Conservation (phyloP, 2,797 vertebrate species). For the Remorina albescens region DNA sequence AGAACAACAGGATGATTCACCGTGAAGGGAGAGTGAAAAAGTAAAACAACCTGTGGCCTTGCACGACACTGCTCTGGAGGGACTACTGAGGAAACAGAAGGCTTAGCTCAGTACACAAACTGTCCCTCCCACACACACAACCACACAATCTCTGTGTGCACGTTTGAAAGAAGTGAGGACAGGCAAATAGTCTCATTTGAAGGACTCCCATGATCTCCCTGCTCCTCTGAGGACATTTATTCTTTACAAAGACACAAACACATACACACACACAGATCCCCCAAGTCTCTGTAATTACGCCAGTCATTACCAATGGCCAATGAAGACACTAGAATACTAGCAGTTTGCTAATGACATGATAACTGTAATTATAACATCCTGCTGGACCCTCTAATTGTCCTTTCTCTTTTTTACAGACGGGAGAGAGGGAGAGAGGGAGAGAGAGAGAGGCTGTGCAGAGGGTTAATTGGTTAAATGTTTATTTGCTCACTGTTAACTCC, state of each 20-base stretch:
- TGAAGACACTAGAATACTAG: constrained; percentile 73
- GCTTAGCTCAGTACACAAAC: constrained; percentile 7
- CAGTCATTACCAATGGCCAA: constrained; percentile 75
- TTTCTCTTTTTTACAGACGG: constrained; percentile 60
- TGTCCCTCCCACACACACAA: constrained; percentile 28
- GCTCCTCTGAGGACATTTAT: constrained; percentile 46
- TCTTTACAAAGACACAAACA: constrained; percentile 28
- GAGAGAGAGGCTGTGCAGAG: constrained; percentile 34
- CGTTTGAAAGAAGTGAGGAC: constrained; percentile 29
- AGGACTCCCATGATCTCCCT: constrained; percentile 49
- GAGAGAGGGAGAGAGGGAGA: constrained; percentile 23
- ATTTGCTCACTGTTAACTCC: constrained; percentile 50
- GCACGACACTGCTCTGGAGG: constrained; percentile 55
- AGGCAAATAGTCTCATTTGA: constrained; percentile 56
- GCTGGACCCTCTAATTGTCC: constrained; percentile 77
- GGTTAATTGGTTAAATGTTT: constrained; percentile 72
- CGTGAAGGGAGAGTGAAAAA: constrained; percentile 66
- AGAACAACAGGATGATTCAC: constrained; percentile 78
- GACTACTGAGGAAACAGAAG: constrained; percentile 52
- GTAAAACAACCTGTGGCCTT: constrained; percentile 80
- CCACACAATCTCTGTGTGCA: constrained; percentile 14
- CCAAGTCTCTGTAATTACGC: constrained; percentile 68
- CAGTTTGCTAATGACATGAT: constrained; percentile 83
- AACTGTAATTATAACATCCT: constrained; percentile 82
- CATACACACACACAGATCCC: constrained; percentile 18